Evolutionary conservation across 2,113 vertebrate species (phyloP), one percentile per base, ranked within the genome.

Genomic region (Ctenomys sociabilis): DNA sequence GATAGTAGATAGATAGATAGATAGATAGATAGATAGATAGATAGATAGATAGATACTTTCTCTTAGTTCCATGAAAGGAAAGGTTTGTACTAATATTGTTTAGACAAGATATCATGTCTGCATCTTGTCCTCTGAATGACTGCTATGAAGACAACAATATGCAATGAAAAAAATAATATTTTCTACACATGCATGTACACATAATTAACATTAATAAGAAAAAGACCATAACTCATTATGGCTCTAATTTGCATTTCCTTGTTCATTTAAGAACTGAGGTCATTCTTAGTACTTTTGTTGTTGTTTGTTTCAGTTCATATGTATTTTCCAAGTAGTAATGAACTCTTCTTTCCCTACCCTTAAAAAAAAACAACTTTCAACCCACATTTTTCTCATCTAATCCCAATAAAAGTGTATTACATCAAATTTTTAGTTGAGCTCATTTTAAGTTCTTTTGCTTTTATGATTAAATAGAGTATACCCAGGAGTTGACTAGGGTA

Each of bases 241-340:
- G 45, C 66, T 72, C 32, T 91, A 89, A 88, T 91, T 68, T 93
- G 26, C 28, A 91, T 83, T 89, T 88, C 37, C 13, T 87, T 93
- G n/a, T 64, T 90, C 75, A 87, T 93, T 86, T 45, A 78, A 64
- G 64, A 45, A 92, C 66, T 92, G 35, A 96, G 54, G 32, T 96
- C 80, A 82, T 83, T 86, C 30, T 75, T 85, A 21, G 77, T 88
- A 22, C 40, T 96, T 72, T 88, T 75, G 16, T 57, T 54, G 52
- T 54, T 57, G 54, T 57, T 57, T 57, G 26, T 87, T 83, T 87
- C 13, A 61, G 8, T 64, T 77, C n/a, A 22, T 43, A 40, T 68
- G 24, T 85, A n/a, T 91, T 95, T 95, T 91, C n/a, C 49, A 93
- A 89, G 28, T 68, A 81, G 73, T 77, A 11, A 37, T 85, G 54